Evolutionary conservation across 1,140 invertebrate genomes (phyloP).

Genomic region (Tetragonula clypearis): DNA sequence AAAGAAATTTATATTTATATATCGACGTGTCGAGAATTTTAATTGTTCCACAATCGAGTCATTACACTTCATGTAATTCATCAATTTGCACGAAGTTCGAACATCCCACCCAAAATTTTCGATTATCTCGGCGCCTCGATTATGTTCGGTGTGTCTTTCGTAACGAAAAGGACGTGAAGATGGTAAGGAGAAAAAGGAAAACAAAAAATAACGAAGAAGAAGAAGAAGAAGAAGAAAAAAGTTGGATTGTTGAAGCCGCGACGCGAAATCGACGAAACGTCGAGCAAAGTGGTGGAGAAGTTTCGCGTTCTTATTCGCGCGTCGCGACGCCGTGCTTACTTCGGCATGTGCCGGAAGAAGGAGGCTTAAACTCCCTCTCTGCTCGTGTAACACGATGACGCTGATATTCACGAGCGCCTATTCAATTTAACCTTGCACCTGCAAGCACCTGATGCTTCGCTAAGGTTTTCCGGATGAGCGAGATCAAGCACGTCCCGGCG

Average conservation of each 20-base stretch:
- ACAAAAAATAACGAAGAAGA: too few relatives aligned
- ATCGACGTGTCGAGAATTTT: too few relatives aligned
- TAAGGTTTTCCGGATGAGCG: constrained; percentile 7
- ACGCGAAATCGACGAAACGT: background rate
- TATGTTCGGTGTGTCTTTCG: background rate
- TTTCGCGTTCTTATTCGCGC: constrained; percentile 41
- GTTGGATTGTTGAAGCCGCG: background rate
- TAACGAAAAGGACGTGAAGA: background rate
- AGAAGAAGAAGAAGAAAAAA: too few relatives aligned
- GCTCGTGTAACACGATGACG: constrained; percentile 22
- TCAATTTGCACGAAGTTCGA: too few relatives aligned
- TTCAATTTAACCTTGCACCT: constrained; percentile 44
- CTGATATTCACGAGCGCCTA: constrained; percentile 32
- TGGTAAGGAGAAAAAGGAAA: too few relatives aligned
- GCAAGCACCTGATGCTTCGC: constrained; percentile 28
- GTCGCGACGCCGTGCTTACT: constrained; percentile 34
- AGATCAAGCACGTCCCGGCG: background rate
- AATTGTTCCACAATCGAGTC: too few relatives aligned
- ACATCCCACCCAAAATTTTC: too few relatives aligned
- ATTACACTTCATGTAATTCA: too few relatives aligned
- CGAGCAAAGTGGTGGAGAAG: background rate
- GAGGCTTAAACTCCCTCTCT: constrained; percentile 18
- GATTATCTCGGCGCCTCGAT: too few relatives aligned
- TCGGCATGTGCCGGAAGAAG: constrained; percentile 41
- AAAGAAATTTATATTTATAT: too few relatives aligned